Percentiles rank a stretch among this genome's conserved stretches.
These are phyloP conservation scores for Phyllostomus discolor DNA, from an alignment of 2,113 vertebrate genomes.

Conservation along the genomic window DNA sequence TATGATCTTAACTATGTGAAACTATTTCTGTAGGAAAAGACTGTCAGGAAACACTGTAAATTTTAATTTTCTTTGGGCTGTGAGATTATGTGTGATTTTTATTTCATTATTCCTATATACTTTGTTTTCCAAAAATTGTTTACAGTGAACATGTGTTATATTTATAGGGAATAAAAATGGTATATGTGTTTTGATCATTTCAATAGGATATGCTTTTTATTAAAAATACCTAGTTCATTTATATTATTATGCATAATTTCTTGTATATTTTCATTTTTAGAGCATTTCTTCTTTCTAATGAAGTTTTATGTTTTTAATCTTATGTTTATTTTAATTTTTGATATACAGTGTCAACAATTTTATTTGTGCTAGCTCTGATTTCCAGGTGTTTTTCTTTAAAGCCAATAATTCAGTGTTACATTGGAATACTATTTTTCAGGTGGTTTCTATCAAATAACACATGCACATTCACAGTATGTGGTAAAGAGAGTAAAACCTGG, in stretches of 20 bases:
- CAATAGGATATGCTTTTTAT: conserved; percentile 25
- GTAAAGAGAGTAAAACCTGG: background rate
- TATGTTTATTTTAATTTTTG: conserved; percentile 32
- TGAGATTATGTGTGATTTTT: conserved; percentile 35
- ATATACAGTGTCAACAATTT: background rate
- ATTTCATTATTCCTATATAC: background rate
- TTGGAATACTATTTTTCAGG: conserved; percentile 19
- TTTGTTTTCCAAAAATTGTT: background rate
- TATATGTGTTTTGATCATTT: conserved; percentile 23
- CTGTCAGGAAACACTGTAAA: conserved; percentile 27
- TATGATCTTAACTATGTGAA: conserved; percentile 17
- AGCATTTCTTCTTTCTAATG: conserved; percentile 24
- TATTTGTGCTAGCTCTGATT: conserved; percentile 7
- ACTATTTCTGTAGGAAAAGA: conserved; percentile 28
- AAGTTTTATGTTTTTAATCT: conserved; percentile 37
- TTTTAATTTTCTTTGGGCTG: conserved; percentile 2
- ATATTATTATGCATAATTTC: conserved; percentile 6
- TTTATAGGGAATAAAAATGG: conserved; percentile 35
- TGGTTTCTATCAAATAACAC: conserved; percentile 16
- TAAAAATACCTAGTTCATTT: background rate
- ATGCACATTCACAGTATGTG: background rate
- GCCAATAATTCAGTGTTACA: background rate
- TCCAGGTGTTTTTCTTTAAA: conserved; percentile 28
- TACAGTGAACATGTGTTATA: background rate
- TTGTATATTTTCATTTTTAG: background rate